A percentile compares a stretch with the other conserved stretches of the same genome.
These are phyloP conservation scores for Paraescarpia echinospica DNA, from an alignment of 1,140 invertebrate genomes.

Conservation along the genomic window DNA sequence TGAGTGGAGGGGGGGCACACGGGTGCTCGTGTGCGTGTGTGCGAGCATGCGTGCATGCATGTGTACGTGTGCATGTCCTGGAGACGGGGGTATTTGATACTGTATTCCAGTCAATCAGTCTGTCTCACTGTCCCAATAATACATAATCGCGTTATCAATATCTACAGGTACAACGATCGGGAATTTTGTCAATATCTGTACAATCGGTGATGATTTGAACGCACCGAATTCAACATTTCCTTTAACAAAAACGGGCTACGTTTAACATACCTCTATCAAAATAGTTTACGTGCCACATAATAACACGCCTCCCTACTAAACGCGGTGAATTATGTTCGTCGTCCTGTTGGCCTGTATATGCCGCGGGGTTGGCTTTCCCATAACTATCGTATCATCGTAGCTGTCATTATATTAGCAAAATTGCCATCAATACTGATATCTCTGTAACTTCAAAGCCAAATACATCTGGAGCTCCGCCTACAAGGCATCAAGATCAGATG, in stretches of 20 bases:
- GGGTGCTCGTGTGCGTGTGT: neutral
- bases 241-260: too few species aligned
- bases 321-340: neutral
- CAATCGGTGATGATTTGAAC: too few species aligned
- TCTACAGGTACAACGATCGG: too few species aligned
- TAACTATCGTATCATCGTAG: neutral
- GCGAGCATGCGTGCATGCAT: too few species aligned
- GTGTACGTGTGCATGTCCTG: too few species aligned
- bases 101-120: too few species aligned
- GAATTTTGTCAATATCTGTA: too few species aligned
- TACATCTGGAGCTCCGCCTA: neutral
- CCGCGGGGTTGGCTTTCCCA: too few species aligned
- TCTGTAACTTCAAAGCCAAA: neutral
- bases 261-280: neutral
- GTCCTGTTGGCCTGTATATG: neutral
- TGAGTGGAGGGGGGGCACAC: neutral
- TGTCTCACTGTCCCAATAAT: too few species aligned
- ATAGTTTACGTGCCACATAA: neutral
- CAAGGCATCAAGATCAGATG: neutral
- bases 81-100: too few species aligned
- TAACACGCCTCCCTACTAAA: neutral
- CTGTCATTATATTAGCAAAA: neutral
- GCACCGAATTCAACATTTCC: too few species aligned
- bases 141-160: too few species aligned
- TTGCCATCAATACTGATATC: neutral